A percentile compares a stretch with the other conserved stretches of the same genome.
Conservation (phyloP, 2,113 vertebrate genomes). For the Cochlearius cochlearius region DNA sequence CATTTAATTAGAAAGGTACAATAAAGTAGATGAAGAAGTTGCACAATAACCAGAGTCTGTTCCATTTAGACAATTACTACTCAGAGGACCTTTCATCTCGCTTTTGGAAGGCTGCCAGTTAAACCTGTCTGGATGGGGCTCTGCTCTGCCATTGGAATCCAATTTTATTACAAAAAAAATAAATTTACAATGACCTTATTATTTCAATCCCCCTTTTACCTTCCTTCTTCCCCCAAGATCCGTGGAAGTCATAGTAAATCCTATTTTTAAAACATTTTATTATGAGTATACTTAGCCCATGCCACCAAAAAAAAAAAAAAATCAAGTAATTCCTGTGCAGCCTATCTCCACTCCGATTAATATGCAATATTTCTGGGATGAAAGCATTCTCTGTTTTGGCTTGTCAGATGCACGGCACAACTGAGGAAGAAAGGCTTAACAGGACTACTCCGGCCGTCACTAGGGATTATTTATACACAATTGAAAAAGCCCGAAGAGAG, state of each 20-base stretch:
- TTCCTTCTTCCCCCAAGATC: background rate
- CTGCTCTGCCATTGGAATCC: constrained; percentile 1
- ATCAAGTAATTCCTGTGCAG: background rate
- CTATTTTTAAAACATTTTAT: background rate
- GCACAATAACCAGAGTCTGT: constrained; percentile 3
- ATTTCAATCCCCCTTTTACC: background rate
- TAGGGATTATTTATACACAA: constrained; percentile 43
- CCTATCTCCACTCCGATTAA: background rate
- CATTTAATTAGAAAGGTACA: constrained; percentile 55
- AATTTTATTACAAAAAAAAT: background rate
- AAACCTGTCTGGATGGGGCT: constrained; percentile 9
- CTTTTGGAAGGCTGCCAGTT: constrained; percentile 50
- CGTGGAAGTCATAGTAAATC: background rate
- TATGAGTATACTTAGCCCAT: background rate
- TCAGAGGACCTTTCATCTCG: background rate
- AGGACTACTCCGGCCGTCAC: background rate
- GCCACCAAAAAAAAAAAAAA: background rate
- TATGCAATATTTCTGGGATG: background rate
- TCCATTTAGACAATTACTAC: constrained; percentile 46
- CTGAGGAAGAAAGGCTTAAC: constrained; percentile 10
- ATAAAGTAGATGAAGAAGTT: constrained; percentile 41
- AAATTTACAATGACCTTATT: background rate
- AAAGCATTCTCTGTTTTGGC: constrained; percentile 18
- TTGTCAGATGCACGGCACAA: background rate
- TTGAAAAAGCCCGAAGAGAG: constrained; percentile 3